Evolutionary conservation across 2,888 invertebrate genomes (phyloP).

Genomic region (Lepidochitona cinerea): DNA sequence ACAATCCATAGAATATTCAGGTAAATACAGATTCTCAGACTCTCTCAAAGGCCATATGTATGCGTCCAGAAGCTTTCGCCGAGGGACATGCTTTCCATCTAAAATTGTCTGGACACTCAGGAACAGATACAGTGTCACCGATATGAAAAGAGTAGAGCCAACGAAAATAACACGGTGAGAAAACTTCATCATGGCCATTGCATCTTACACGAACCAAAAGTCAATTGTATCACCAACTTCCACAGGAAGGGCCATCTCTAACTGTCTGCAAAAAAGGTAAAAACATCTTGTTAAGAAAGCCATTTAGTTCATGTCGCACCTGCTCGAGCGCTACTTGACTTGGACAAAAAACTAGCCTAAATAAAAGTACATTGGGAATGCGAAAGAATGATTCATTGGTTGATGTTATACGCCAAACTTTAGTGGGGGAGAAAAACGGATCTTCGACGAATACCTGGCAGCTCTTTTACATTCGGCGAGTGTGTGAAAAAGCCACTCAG

Average conservation of each 20-base stretch:
- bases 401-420: too few relatives aligned
- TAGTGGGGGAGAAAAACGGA: too few relatives aligned
- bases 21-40: neutral
- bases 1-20: neutral
- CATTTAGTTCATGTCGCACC: too few relatives aligned
- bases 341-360: too few relatives aligned
- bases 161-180: slow-evolving; percentile 9
- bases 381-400: too few relatives aligned
- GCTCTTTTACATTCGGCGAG: too few relatives aligned
- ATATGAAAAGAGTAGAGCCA: neutral
- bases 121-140: slow-evolving; percentile 8
- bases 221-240: neutral
- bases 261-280: neutral
- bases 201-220: neutral
- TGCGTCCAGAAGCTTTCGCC: neutral
- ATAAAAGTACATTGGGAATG: too few relatives aligned
- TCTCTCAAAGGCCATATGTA: neutral
- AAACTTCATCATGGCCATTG: slow-evolving; percentile 4
- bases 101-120: neutral
- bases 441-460: too few relatives aligned
- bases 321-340: too few relatives aligned
- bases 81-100: neutral
- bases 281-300: neutral
- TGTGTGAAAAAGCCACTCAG: too few relatives aligned
- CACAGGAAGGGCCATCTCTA: neutral